phyloP scores from a whole-genome alignment of 2,888 invertebrate genomes.

The Callinectes sapidus region DNA sequence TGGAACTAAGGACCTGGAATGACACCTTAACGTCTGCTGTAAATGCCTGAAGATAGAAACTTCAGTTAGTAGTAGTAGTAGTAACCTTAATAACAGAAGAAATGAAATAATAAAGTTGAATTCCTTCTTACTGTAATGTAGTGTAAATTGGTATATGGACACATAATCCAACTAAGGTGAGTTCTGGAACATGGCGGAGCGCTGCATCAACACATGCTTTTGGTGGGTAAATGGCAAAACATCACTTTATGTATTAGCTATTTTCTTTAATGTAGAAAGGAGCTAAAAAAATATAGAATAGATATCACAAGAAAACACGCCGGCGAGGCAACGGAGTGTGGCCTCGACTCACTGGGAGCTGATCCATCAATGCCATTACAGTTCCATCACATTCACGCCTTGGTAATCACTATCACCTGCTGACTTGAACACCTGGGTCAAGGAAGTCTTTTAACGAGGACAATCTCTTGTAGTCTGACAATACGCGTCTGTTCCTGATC shows the following conservation, averaged over 20 bases:
- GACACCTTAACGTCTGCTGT: no score
- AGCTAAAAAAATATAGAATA: constrained; percentile 60
- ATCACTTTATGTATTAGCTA: background rate
- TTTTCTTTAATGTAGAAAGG: constrained; percentile 64
- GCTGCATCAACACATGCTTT: background rate
- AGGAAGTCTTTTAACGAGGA: background rate
- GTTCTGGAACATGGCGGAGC: background rate
- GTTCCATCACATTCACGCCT: background rate
- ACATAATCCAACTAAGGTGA: background rate
- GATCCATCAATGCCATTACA: background rate
- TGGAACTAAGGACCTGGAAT: no score
- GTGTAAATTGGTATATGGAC: background rate
- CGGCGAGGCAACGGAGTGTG: background rate
- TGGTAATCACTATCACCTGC: background rate
- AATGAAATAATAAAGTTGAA: no score
- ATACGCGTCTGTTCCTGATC: background rate
- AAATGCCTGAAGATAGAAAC: no score
- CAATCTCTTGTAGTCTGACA: background rate
- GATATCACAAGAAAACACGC: constrained; percentile 57
- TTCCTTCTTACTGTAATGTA: background rate
- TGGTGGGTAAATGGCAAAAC: background rate
- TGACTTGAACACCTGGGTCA: background rate
- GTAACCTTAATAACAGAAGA: no score
- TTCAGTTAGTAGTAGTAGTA: no score
- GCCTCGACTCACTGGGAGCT: background rate